These are phyloP conservation scores for Suricata suricatta DNA, from an alignment of 2,113 vertebrate genomes.

Conservation along the genomic window DNA sequence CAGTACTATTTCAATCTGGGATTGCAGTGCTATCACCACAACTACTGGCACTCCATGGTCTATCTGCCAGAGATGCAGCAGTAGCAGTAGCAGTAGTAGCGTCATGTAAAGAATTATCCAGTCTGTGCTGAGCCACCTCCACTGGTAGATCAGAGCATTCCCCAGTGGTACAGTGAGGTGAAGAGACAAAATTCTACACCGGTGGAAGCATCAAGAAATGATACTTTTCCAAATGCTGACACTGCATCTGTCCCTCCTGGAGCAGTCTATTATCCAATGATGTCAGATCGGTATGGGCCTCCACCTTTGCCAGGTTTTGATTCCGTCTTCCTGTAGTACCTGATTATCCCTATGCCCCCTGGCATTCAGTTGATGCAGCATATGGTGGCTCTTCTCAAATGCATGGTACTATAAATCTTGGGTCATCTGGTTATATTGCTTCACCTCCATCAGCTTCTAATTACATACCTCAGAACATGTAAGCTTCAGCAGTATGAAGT, in stretches of 20 bases:
- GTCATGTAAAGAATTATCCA: conserved; percentile 86
- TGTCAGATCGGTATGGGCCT: conserved; percentile 88
- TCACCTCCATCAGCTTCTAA: conserved; percentile 86
- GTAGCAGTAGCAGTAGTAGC: conserved; percentile 8
- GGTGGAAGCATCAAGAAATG: conserved; percentile 83
- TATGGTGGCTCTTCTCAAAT: conserved; percentile 78
- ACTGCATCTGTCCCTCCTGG: conserved; percentile 80
- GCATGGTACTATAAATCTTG: conserved; percentile 83
- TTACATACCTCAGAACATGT: conserved; percentile 89
- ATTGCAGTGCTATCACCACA: conserved; percentile 88
- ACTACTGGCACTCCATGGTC: conserved; percentile 89
- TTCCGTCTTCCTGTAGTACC: conserved; percentile 85
- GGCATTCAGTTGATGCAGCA: conserved; percentile 85
- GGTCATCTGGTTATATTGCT: conserved; percentile 85
- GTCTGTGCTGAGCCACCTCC: conserved; percentile 81
- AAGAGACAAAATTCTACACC: conserved; percentile 80
- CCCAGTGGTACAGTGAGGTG: conserved; percentile 86
- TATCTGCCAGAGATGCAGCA: conserved; percentile 86
- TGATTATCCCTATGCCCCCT: conserved; percentile 83
- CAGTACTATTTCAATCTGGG: no score
- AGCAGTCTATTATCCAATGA: conserved; percentile 87
- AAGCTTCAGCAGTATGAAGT: conserved; percentile 55
- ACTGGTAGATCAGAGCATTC: conserved; percentile 80
- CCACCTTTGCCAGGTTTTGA: conserved; percentile 88
- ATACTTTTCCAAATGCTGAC: conserved; percentile 85